phyloP scores from a whole-genome alignment of 2,888 invertebrate genomes.

The Pharmacophagus antenor region DNA sequence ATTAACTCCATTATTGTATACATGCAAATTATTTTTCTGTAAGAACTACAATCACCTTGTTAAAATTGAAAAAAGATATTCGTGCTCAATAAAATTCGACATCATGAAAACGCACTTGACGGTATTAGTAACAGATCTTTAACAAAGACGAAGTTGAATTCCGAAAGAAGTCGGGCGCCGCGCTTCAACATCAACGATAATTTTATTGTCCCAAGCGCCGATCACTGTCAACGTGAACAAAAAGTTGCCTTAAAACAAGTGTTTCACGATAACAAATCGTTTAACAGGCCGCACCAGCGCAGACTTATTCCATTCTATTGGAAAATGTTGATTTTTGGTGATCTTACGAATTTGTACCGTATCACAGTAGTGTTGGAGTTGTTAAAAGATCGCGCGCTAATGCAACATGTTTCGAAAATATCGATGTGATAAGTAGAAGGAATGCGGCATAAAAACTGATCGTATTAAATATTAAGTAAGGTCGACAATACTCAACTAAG shows the following conservation, averaged over 20 bases:
- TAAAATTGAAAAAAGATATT: not conserved
- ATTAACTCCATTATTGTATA: not conserved
- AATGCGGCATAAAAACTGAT: constrained; percentile 48
- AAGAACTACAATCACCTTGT: not conserved
- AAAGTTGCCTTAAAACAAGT: constrained; percentile 61
- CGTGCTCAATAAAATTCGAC: constrained; percentile 6
- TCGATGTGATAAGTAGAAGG: constrained; percentile 45
- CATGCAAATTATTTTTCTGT: not conserved
- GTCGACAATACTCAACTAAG: constrained; percentile 43
- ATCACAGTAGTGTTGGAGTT: constrained; percentile 60
- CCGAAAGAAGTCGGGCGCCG: constrained; percentile 63
- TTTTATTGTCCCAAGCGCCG: constrained; percentile 66
- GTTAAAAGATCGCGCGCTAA: constrained; percentile 60
- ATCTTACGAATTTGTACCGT: constrained; percentile 68
- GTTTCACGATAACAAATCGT: constrained; percentile 54
- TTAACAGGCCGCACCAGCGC: constrained; percentile 44
- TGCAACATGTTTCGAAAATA: constrained; percentile 58
- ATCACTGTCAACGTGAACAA: constrained; percentile 45
- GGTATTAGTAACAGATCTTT: constrained; percentile 50
- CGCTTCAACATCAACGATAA: constrained; percentile 66
- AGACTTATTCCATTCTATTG: constrained; percentile 61
- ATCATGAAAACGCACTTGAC: constrained; percentile 36
- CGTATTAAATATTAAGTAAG: constrained; percentile 47
- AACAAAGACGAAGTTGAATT: constrained; percentile 70
- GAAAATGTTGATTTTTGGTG: constrained; percentile 69